Conservation (phyloP, 2,797 vertebrate genomes). For the Paramormyrops hopkinsi region DNA sequence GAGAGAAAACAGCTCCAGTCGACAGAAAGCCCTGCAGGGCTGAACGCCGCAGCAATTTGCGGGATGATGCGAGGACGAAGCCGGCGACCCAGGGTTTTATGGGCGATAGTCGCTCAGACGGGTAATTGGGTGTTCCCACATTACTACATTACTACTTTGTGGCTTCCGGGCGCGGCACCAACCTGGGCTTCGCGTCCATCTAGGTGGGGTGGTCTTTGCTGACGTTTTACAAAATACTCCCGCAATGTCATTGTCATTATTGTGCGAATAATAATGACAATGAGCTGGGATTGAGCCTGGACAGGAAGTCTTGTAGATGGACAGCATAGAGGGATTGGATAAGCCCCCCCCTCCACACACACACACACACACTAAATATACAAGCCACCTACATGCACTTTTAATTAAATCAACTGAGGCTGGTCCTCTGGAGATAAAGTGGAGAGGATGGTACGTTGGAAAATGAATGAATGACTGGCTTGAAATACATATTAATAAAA, state of each 20-base stretch:
- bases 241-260: constrained; percentile 16
- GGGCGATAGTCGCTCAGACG: neutral
- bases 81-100: neutral
- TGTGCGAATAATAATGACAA: neutral
- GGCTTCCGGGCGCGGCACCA: neutral
- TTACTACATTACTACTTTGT: neutral
- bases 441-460: neutral
- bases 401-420: neutral
- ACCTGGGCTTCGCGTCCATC: neutral
- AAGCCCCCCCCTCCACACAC: neutral
- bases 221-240: constrained; percentile 8
- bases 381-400: neutral
- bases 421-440: neutral
- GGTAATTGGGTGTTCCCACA: constrained; percentile 8
- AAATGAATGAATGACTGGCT: neutral
- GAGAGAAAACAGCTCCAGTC: neutral
- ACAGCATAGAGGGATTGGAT: neutral
- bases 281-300: neutral
- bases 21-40: neutral
- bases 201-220: constrained; percentile 2
- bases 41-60: neutral
- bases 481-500: neutral
- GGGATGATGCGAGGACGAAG: neutral
- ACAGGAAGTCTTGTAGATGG: neutral
- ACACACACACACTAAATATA: neutral